These are phyloP conservation scores for Siderastrea radians DNA, from an alignment of 92 coral and sea anemone species.

Conservation along the genomic window DNA sequence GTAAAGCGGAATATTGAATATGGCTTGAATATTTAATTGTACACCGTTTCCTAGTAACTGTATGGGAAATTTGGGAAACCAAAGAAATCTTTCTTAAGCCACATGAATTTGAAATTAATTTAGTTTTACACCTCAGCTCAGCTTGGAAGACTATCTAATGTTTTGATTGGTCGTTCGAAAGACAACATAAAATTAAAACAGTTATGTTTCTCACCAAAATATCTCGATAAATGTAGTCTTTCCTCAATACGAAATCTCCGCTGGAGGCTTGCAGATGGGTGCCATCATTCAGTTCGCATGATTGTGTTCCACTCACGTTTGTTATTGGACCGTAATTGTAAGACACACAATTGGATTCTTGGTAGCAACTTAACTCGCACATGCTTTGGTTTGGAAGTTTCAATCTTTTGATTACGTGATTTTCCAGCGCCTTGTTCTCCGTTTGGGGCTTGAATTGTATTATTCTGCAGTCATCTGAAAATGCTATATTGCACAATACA, in stretches of 20 bases:
- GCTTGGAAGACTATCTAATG: no score
- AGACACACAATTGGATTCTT: conserved; percentile 15
- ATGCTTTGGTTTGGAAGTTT: background rate
- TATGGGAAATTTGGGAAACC: no score
- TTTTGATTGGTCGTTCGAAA: no score
- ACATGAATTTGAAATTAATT: no score
- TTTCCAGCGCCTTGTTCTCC: background rate
- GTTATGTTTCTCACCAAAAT: conserved; percentile 9
- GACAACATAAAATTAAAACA: background rate
- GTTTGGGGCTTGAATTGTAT: conserved; percentile 3
- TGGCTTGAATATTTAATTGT: no score
- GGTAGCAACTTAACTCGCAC: conserved; percentile 6
- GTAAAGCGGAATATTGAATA: no score
- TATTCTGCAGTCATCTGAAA: conserved; percentile 24
- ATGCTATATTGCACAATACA: background rate
- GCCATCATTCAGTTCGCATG: conserved; percentile 20
- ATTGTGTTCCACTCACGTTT: background rate
- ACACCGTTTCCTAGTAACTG: no score
- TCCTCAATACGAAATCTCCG: background rate
- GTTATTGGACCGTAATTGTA: conserved; percentile 13
- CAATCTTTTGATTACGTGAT: background rate
- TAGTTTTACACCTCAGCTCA: no score
- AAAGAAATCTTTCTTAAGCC: no score
- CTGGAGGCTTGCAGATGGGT: background rate
- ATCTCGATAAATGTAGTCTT: background rate